These are phyloP conservation scores for Alces alces DNA, from an alignment of 2,113 vertebrate genomes.

Conservation along the genomic window DNA sequence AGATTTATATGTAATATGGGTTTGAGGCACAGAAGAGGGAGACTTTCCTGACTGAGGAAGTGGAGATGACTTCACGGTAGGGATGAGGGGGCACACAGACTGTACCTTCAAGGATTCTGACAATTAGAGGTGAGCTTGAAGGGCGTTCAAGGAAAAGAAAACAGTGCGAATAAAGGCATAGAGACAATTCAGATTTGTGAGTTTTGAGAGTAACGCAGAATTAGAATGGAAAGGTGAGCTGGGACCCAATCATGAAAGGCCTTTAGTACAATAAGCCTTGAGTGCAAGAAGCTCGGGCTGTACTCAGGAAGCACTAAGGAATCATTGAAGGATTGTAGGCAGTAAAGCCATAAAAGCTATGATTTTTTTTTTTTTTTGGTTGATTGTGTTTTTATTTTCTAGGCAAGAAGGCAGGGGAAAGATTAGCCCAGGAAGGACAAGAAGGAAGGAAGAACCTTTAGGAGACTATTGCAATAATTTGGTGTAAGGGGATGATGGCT, in stretches of 20 bases:
- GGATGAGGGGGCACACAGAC: not conserved
- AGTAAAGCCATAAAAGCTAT: not conserved
- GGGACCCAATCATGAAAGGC: not conserved
- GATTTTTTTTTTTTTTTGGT: not conserved
- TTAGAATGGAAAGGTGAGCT: not conserved
- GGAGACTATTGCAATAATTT: not conserved
- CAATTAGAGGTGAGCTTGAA: constrained; percentile 15
- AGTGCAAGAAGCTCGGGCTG: not conserved
- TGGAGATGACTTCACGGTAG: not conserved
- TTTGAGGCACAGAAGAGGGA: constrained; percentile 35
- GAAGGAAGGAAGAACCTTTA: not conserved
- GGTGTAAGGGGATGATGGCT: not conserved
- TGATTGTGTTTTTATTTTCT: not conserved
- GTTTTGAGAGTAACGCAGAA: not conserved
- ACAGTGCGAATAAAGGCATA: not conserved
- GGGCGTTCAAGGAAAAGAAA: not conserved
- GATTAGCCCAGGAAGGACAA: not conserved
- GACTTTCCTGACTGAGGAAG: not conserved
- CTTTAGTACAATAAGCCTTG: not conserved
- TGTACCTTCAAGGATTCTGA: constrained; percentile 27
- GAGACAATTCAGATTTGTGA: not conserved
- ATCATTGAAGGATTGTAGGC: not conserved
- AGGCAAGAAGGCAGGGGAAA: not conserved
- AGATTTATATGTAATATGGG: constrained; percentile 37
- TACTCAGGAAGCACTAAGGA: not conserved